Base-by-base conservation (phyloP, 2,797 vertebrate species). In the Scleropages formosus region DNA sequence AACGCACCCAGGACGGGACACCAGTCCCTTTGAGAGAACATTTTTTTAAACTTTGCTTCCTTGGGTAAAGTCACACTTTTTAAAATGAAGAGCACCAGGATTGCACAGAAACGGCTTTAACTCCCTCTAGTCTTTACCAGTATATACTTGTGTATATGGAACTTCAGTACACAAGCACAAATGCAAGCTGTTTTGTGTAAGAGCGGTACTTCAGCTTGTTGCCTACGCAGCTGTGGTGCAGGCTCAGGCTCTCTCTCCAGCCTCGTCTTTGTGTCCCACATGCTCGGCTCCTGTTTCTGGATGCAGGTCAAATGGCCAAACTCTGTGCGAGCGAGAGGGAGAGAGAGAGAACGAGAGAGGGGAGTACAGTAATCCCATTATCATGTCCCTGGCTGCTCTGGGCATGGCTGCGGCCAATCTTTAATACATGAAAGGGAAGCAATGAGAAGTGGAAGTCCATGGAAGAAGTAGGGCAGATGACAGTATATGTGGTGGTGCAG, bases 381-480 rank as follows among this genome's bases (percentile, higher is more conserved):
- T 51, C 20, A 22, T 13, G 44, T 60, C 69, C 49, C 53, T 58
- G 51, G 84, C 27, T 56, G 72, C 71, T 46, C 83, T 87, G 82
- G 87, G 81, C 79, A 78, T 74, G 76, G 78, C 77, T 77, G 82
- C 77, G 81, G 83, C 51, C 76, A 75, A 80, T 84, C 81, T 82
- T 79, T 85, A 86, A 84, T 80, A 78, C 82, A 82, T 77, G 84
- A 83, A 80, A 84, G 11, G 9, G 31, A 31, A 39, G 6, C 31
- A 39, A 31, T 31, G 71, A 78, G 81, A 76, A 83, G 87, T 85
- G 88, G 90, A 84, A 81, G 79, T 31, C 77, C 75, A 72, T 12
- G 63, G 79, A 85, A 87, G 85, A 91, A 93, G 82, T 92, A 87
- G 91, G 88, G 90, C 90, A 91, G 88, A 89, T 90, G 85, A 80